These are phyloP conservation scores for Chironomus riparius DNA, from an alignment of 2,888 invertebrate species.

Conservation along the genomic window DNA sequence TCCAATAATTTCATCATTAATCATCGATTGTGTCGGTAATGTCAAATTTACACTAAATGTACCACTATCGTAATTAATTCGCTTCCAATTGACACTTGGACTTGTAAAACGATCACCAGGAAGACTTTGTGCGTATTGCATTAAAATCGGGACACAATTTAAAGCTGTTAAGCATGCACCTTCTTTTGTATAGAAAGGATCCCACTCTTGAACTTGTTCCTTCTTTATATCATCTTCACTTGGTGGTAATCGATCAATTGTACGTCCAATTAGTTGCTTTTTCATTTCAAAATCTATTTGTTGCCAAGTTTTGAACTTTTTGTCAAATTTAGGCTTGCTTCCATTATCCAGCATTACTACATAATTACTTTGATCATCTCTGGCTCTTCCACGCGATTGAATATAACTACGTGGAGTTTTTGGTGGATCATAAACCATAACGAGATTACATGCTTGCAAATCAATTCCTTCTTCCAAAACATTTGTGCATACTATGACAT, in stretches of 20 bases:
- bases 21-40: conserved; percentile 69
- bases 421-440: conserved; percentile 64
- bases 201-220: conserved; percentile 43
- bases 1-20: conserved; percentile 60
- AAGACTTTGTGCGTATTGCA: conserved; percentile 70
- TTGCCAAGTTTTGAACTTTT: conserved; percentile 44
- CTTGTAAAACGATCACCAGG: conserved; percentile 71
- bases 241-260: conserved; percentile 48
- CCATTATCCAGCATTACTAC: conserved; percentile 45
- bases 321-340: conserved; percentile 34
- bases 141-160: conserved; percentile 42
- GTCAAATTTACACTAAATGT: conserved; percentile 47
- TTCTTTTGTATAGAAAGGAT: conserved; percentile 33
- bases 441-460: conserved; percentile 69
- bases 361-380: conserved; percentile 53
- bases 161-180: conserved; percentile 35
- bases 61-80: neutral
- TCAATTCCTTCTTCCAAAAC: conserved; percentile 89
- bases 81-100: conserved; percentile 41
- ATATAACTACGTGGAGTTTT: conserved; percentile 72
- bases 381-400: conserved; percentile 81
- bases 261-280: conserved; percentile 50
- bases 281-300: conserved; percentile 49
- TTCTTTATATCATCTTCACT: conserved; percentile 45
- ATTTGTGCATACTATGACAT: conserved; percentile 63